Evolutionary conservation across 2,797 vertebrate genomes (phyloP).

Genomic region (Dermochelys coriacea): DNA sequence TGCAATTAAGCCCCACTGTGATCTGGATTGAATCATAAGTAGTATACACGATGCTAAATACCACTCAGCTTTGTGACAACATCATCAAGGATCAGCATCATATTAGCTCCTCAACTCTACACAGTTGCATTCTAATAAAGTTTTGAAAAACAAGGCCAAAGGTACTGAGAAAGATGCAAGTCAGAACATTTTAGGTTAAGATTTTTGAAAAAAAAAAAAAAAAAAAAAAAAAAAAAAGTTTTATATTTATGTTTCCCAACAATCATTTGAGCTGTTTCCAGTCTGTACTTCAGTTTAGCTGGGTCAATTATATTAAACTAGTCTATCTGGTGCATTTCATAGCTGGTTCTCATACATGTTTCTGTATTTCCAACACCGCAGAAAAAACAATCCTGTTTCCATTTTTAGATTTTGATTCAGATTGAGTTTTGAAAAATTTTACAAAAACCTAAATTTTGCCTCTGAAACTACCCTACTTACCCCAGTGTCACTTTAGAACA

Average conservation of each 20-base stretch:
- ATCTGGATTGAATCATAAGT: constrained; percentile 46
- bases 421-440: background rate
- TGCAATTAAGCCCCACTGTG: constrained; percentile 38
- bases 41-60: constrained; percentile 33
- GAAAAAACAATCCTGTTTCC: background rate
- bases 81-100: constrained; percentile 3
- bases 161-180: background rate
- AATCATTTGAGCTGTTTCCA: background rate
- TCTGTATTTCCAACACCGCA: background rate
- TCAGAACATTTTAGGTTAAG: background rate
- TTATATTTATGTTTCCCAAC: background rate
- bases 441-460: background rate
- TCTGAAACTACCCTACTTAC: background rate
- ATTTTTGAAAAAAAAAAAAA: background rate
- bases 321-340: background rate
- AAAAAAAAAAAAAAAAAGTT: background rate
- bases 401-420: background rate
- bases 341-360: constrained; percentile 39
- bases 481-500: background rate
- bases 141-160: background rate
- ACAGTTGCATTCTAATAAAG: background rate
- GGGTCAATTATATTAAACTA: background rate
- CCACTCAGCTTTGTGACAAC: background rate
- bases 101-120: constrained; percentile 27
- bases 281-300: background rate